phyloP scores from a whole-genome alignment of 2,888 invertebrate genomes.

The Dilophus febrilis region DNA sequence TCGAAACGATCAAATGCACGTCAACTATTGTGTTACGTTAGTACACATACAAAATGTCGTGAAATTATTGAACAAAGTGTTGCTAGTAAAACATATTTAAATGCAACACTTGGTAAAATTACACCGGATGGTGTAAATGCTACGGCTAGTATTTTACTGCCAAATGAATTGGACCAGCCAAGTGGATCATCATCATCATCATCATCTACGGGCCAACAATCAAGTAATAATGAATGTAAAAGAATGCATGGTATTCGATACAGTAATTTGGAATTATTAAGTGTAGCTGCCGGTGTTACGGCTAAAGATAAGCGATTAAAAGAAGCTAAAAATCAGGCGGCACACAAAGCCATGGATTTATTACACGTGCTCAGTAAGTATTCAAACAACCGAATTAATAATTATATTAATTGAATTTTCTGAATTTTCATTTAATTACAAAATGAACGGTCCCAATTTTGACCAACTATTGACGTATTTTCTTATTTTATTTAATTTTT shows the following conservation, averaged over 20 bases:
- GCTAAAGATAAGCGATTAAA: constrained; percentile 81
- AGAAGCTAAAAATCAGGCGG: constrained; percentile 51
- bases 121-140: not conserved
- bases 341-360: constrained; percentile 16
- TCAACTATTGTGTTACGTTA: constrained; percentile 54
- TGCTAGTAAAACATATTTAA: constrained; percentile 17
- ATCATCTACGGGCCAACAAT: too few relatives aligned
- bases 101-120: constrained; percentile 13
- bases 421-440: too few relatives aligned
- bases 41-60: constrained; percentile 56
- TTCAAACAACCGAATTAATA: not conserved
- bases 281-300: constrained; percentile 69
- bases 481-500: not conserved
- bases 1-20: constrained; percentile 55
- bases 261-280: constrained; percentile 42
- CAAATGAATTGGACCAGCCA: too few relatives aligned
- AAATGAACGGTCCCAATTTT: constrained; percentile 1
- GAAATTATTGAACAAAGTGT: constrained; percentile 51
- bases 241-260: constrained; percentile 25
- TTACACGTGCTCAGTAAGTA: constrained; percentile 6
- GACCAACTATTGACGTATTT: not conserved
- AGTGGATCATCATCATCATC: too few relatives aligned
- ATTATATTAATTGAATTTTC: not conserved
- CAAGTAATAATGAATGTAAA: not conserved
- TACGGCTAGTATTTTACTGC: not conserved